Evolutionary conservation across 2,113 vertebrate genomes (phyloP), one percentile per base, ranked within the genome.

Genomic region (Chaetura pelagica): DNA sequence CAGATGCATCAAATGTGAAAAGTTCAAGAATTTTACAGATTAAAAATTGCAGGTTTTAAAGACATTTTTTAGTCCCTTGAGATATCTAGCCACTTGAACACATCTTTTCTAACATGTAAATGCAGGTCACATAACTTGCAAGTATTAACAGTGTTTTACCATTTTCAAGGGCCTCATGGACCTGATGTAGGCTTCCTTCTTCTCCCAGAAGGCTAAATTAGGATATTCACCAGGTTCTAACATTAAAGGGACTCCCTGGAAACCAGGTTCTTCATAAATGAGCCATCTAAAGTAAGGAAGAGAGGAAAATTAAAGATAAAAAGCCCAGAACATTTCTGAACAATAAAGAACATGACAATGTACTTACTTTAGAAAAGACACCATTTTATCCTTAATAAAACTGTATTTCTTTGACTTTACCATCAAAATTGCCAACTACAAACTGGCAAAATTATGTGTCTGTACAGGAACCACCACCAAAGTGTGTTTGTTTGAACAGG

Each of bases 161-260:
- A 99, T 99, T 98, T 98, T 98, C 84, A 99, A 98, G 23, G 99
- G 99, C 61, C 98, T 97, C 96, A 99, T 97, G 26, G 99, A 99
- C 83, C 99, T 98, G 5, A 99, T 94, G 83, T 99, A 99, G 3
- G 99, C 99, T 94, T 97, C 98, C 40, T 98, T 97, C 77, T 99
- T 99, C 30, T 99, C 98, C 99, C 99, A 99, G 94, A 98, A 96
- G 22, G 98, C 97, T 34, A 99, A 98, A 87, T 98, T 98, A 19
- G 99, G 98, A 91, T 99, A 99, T 98, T 99, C 99, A 51, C 99
- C 99, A 24, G 96, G 98, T 71, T 99, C 98, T 97, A 99, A 93
- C 90, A 99, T 98, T 51, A 98, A 98, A 48, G 99, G 95, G 6
- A 98, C 62, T 40, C 99, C 99, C 61, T 97, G 98, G 90, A 99